Conservation (phyloP, 2,113 vertebrate species). For the Aix galericulata region DNA sequence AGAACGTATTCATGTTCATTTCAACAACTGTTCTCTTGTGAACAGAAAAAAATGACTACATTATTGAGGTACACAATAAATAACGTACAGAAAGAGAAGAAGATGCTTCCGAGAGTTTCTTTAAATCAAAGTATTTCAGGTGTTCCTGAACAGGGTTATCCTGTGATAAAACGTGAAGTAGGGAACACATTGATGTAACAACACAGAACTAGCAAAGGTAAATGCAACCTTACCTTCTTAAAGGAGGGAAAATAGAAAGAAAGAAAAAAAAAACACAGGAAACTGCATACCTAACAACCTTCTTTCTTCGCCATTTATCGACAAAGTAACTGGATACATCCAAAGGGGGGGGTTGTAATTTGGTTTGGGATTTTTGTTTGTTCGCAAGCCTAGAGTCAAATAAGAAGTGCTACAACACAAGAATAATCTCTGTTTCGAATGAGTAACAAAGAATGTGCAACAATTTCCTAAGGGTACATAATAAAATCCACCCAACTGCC, state of each 20-base stretch:
- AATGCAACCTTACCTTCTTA: background rate
- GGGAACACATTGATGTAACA: background rate
- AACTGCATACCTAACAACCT: background rate
- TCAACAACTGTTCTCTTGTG: background rate
- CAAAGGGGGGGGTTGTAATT: too few species aligned
- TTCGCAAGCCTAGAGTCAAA: background rate
- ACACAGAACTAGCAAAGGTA: background rate
- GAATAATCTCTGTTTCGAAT: background rate
- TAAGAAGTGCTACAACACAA: background rate
- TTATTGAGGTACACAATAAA: background rate
- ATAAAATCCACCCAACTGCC: background rate
- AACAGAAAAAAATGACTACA: background rate
- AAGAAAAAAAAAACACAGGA: background rate
- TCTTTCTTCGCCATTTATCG: background rate
- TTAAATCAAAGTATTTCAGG: background rate
- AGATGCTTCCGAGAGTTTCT: background rate
- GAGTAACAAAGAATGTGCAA: background rate
- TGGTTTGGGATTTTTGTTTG: background rate
- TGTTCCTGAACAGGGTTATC: background rate
- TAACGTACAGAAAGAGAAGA: background rate
- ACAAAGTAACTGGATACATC: background rate
- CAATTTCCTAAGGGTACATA: background rate
- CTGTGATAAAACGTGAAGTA: background rate
- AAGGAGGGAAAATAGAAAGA: background rate
- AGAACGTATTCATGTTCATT: background rate